Base-by-base conservation (phyloP, 2,113 vertebrate species). In the Lophura nycthemera region DNA sequence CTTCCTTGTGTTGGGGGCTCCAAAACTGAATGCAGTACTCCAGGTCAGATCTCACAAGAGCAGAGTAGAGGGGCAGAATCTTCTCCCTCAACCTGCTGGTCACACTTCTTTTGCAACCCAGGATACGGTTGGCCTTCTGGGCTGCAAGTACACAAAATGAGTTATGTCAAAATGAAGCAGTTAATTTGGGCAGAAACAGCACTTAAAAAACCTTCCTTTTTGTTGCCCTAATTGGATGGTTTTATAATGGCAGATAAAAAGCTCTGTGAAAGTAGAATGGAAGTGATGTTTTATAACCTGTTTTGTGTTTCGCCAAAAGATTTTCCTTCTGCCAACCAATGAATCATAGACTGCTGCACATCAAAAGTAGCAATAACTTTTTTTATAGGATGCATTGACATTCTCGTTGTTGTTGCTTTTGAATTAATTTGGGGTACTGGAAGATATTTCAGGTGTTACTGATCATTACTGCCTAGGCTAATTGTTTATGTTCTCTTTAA, bases 191-290 rank as follows among this genome's bases (percentile, higher is more conserved):
- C 88, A 78, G 80, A 91, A 94, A 86, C 30, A 75, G 83, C 83
- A 56, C 74, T 94, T 88, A 38, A 84, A 89, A 93, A 86, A 95
- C 63, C 30, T n/a, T 77, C 57, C 12, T 92, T 94, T 94, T 81
- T 93, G 83, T 96, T 92, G 94, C 86, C 80, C 88, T 96, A 95
- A 96, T 92, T 96, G 90, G 91, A 88, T 95, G 73, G 79, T 27
- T 95, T 97, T 91, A 90, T 95, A 95, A 91, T 89, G 89, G 95
- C 54, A 85, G 76, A 94, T 95, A 88, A 94, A 95, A 96, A 78
- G 52, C 43, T 36, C 83, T 61, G 91, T 36, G 24, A 63, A 95
- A 81, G 73, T 83, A 91, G 86, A 66, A 43, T 57, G 42, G 72
- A 95, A 96, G 88, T 92, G 74, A 48, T 92, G 61, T 88, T 96